Evolutionary conservation across 2,888 invertebrate species (phyloP), one percentile per base, ranked within the genome.

Genomic region (Synergus gifuensis): DNA sequence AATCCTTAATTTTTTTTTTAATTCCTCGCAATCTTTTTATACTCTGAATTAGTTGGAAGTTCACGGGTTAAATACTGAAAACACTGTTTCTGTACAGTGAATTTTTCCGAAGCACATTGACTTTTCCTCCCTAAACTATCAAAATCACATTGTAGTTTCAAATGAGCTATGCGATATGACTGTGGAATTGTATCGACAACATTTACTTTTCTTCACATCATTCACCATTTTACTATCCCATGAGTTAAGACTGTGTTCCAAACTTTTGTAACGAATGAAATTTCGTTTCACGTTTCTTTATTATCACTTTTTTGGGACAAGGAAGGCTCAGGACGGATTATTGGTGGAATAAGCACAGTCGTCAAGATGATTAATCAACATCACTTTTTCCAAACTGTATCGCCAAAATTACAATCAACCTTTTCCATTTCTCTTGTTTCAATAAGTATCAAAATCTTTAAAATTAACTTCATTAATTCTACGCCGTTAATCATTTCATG

Each of bases 61-160:
- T 5, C 4, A 36, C 36, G 36, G 7, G 0, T 36, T 4, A 46
- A 46, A 46, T 46, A 69, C 5, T 28, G 40, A 73, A 78, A 28
- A 79, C 58, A 49, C 14, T 14, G 69, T 82, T 42, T 28, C 40
- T 44, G 2, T 18, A 63, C 18, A 58, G 44, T 60, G 16, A 76
- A 76, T 79, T 40, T 36, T 14, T 44, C n/a, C 69, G 36, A 49
- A 79, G 54, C 54, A 73, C n/a, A 73, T 73, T 73, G 73, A 73
- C 54, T 58, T 73, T 73, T 54, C 22, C 16, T 49, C 11, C 7
- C 28, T 36, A 73, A 73, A 40, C 14, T 54, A 40, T 28, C 12
- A 28, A 54, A 54, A 73, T 73, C 54, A 73, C 73, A 54, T 40
- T 73, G 49, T 58, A 58, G 18, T 73, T 49, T 54, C 54, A 58